These are phyloP conservation scores for Catharus bicknelli DNA, from an alignment of 2,113 vertebrate genomes.

Conservation along the genomic window DNA sequence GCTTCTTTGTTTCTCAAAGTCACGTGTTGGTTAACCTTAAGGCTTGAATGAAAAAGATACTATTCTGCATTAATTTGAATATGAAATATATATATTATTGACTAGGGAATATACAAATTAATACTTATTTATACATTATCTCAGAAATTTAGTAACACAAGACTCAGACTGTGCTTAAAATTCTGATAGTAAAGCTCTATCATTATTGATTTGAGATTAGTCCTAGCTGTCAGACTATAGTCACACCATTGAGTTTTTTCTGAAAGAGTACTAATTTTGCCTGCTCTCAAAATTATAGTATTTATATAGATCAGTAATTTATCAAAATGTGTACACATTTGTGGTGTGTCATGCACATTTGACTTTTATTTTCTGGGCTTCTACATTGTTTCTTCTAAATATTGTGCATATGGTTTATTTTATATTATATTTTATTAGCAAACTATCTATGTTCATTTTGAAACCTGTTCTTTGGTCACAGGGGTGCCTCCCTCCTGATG, in stretches of 20 bases:
- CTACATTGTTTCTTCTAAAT: neutral
- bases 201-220: neutral
- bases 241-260: neutral
- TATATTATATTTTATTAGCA: neutral
- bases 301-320: neutral
- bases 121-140: neutral
- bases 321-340: neutral
- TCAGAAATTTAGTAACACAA: neutral
- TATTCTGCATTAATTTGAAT: neutral
- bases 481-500: neutral
- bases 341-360: neutral
- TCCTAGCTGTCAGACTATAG: neutral
- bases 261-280: neutral
- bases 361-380: neutral
- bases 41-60: neutral
- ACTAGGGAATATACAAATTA: neutral
- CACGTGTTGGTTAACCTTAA: neutral
- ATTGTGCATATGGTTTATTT: neutral
- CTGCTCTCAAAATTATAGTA: neutral
- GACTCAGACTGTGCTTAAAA: neutral
- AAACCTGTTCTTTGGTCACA: neutral
- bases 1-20: neutral
- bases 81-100: neutral
- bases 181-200: neutral
- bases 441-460: neutral